A percentile compares a stretch with the other conserved stretches of the same genome.
These are phyloP conservation scores for Glandiceps talaboti DNA, from an alignment of 53 echinoderm and acorn worm species.

Conservation along the genomic window DNA sequence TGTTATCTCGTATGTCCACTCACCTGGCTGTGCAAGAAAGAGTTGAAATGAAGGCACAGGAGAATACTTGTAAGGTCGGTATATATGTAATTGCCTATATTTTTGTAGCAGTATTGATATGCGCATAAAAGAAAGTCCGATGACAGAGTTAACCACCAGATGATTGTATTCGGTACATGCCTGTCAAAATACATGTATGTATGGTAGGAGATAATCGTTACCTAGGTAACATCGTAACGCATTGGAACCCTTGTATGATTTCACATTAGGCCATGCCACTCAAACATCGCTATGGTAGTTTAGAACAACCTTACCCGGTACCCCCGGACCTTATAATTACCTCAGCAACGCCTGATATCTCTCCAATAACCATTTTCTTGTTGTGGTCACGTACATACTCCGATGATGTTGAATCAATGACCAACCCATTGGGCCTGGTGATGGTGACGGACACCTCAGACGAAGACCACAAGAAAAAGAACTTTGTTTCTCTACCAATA, in stretches of 20 bases:
- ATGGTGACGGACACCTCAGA: constrained; percentile 16
- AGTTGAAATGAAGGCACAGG: not conserved
- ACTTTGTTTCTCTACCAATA: constrained; percentile 20
- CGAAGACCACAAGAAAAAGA: constrained; percentile 17
- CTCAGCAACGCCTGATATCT: constrained; percentile 37
- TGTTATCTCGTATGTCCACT: not conserved
- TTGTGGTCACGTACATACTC: constrained; percentile 17
- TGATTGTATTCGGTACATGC: too few species aligned
- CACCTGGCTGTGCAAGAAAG: not conserved
- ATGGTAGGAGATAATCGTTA: too few species aligned
- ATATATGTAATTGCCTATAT: not conserved
- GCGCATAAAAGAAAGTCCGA: too few species aligned
- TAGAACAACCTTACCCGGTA: too few species aligned
- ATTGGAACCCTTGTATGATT: too few species aligned
- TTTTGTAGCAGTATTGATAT: too few species aligned
- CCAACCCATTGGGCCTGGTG: constrained; percentile 9
- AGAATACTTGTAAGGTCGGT: not conserved
- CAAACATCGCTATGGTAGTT: too few species aligned
- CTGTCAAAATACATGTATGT: too few species aligned
- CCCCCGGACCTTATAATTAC: too few species aligned
- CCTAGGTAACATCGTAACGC: too few species aligned
- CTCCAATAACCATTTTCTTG: constrained; percentile 10
- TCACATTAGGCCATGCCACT: too few species aligned
- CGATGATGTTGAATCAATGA: constrained; percentile 9
- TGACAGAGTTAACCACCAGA: too few species aligned